phyloP scores from a whole-genome alignment of 2,113 vertebrate genomes.

The Oenanthe melanoleuca region DNA sequence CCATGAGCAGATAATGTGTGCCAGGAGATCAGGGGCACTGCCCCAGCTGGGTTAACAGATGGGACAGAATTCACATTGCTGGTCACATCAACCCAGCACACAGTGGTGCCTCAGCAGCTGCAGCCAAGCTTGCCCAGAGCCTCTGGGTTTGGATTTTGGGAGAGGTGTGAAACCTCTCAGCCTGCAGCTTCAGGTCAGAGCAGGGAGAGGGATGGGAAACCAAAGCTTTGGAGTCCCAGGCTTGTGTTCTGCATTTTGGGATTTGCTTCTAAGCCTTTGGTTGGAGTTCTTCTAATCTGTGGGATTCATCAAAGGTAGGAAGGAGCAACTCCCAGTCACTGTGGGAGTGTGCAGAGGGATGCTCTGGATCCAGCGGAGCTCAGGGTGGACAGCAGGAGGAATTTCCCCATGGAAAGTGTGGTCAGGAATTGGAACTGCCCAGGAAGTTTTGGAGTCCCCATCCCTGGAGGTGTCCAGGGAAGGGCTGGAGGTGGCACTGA shows the following conservation, averaged over 20 bases:
- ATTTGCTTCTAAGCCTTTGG: not conserved
- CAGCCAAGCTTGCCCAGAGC: not conserved
- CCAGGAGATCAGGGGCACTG: too few species aligned
- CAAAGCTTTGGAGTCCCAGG: not conserved
- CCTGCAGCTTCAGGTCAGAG: not conserved
- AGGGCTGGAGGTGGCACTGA: not conserved
- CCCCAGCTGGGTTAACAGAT: too few species aligned
- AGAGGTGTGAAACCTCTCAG: not conserved
- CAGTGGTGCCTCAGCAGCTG: not conserved
- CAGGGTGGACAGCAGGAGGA: fast-evolving
- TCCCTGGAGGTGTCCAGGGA: not conserved
- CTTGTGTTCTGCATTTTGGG: not conserved
- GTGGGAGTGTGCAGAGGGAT: not conserved
- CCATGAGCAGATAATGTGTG: too few species aligned
- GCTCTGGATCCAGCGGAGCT: not conserved
- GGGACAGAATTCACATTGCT: too few species aligned
- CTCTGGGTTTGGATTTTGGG: not conserved
- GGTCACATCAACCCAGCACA: too few species aligned
- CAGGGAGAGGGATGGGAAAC: not conserved
- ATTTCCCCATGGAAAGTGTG: not conserved
- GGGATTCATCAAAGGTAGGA: not conserved
- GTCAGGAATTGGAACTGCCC: fast-evolving
- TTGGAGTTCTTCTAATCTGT: not conserved
- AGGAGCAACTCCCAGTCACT: not conserved
- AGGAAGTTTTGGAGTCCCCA: not conserved